These are phyloP conservation scores for Platysternon megacephalum DNA, from an alignment of 2,113 vertebrate genomes.

Conservation along the genomic window DNA sequence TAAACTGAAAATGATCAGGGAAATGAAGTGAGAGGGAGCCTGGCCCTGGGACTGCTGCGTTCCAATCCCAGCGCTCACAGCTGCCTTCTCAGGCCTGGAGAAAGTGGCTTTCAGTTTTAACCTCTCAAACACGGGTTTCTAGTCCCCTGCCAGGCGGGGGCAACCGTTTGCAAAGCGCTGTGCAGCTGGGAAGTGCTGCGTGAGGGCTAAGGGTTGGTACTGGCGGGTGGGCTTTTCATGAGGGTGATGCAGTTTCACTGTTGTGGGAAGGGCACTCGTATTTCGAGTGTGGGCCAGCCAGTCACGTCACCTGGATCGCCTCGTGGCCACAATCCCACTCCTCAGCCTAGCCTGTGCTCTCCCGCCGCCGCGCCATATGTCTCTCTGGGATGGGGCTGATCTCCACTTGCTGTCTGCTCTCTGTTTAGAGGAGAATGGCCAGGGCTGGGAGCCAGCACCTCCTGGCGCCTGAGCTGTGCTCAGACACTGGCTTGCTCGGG, in stretches of 20 bases:
- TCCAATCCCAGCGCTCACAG: neutral
- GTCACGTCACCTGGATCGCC: too few species aligned
- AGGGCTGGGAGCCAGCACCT: neutral
- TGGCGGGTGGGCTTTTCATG: neutral
- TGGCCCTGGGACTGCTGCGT: neutral
- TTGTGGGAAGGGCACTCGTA: neutral
- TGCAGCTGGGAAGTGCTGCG: fast-evolving
- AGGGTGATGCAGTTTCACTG: fast-evolving
- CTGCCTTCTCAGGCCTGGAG: neutral
- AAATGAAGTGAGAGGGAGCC: neutral
- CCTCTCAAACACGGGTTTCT: neutral
- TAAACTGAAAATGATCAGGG: neutral
- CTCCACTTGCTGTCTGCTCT: constrained; percentile 46
- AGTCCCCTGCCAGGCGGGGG: neutral
- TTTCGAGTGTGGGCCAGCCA: neutral
- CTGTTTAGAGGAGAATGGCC: neutral
- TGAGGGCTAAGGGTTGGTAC: neutral
- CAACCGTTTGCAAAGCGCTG: neutral
- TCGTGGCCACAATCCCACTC: too few species aligned
- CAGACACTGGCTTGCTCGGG: neutral
- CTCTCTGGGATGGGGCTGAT: fast-evolving
- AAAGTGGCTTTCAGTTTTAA: neutral
- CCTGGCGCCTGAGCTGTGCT: neutral
- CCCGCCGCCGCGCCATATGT: fast-evolving
- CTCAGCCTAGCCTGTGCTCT: neutral